phyloP scores from a whole-genome alignment of 2,797 vertebrate genomes.

The Tadarida brasiliensis region DNA sequence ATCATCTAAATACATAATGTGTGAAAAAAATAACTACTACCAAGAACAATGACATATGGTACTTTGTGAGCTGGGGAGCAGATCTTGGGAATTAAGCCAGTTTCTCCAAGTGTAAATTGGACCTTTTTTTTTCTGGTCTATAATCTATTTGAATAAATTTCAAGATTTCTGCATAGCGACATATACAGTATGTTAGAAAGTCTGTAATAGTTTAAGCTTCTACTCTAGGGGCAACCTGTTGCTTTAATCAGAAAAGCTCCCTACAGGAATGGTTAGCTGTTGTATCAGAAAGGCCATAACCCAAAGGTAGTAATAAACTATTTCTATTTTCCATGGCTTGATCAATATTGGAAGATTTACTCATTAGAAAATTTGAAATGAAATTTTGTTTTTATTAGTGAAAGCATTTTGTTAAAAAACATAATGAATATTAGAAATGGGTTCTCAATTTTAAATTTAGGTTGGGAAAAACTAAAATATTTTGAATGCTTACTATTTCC shows the following conservation, averaged over 20 bases:
- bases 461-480: neutral
- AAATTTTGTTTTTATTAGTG: neutral
- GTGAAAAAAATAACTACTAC: neutral
- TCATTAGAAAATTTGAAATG: neutral
- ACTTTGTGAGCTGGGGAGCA: neutral
- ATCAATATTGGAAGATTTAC: neutral
- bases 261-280: rapidly evolving
- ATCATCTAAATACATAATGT: neutral
- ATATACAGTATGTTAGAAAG: neutral
- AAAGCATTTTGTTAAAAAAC: neutral
- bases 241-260: neutral
- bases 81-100: neutral
- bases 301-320: neutral
- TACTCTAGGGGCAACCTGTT: neutral
- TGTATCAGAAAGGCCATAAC: neutral
- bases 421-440: neutral
- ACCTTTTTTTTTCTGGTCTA: neutral
- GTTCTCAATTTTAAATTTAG: neutral
- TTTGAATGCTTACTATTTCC: neutral
- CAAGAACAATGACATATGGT: neutral
- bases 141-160: constrained; percentile 9
- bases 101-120: neutral
- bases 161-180: neutral
- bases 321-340: neutral
- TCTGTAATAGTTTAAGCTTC: neutral